Evolutionary conservation across 2,113 vertebrate genomes (phyloP).

Genomic region (Orycteropus afer): DNA sequence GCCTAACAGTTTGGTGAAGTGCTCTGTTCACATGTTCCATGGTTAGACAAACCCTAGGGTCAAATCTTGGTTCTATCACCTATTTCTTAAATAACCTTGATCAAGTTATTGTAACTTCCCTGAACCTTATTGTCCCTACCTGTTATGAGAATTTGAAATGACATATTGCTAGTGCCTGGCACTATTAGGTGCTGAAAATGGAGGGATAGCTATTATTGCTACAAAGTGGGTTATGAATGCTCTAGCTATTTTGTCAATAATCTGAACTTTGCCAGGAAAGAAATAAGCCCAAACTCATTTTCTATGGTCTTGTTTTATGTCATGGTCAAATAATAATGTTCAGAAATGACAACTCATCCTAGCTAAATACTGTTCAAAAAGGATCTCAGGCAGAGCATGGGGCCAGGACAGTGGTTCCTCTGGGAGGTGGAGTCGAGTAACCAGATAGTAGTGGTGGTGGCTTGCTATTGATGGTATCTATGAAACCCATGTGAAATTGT

Average conservation of each 20-base stretch:
- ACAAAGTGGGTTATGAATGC: neutral
- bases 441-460: neutral
- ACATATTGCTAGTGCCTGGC: neutral
- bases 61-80: neutral
- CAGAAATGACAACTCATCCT: neutral
- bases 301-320: neutral
- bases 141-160: neutral
- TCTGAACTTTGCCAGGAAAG: slow-evolving; percentile 39
- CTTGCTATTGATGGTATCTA: too few relatives aligned
- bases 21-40: neutral
- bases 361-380: neutral
- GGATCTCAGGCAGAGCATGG: neutral
- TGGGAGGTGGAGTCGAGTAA: neutral
- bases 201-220: neutral
- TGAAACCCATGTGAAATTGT: too few relatives aligned
- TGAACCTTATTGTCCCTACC: neutral
- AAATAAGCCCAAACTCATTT: neutral
- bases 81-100: neutral
- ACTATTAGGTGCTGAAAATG: neutral
- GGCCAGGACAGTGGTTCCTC: neutral
- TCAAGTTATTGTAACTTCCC: neutral
- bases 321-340: neutral
- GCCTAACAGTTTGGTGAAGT: neutral
- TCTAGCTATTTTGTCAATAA: slow-evolving; percentile 26
- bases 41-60: neutral